Base-by-base conservation (phyloP, 2,888 invertebrate genomes). In the Julus scandinavius region DNA sequence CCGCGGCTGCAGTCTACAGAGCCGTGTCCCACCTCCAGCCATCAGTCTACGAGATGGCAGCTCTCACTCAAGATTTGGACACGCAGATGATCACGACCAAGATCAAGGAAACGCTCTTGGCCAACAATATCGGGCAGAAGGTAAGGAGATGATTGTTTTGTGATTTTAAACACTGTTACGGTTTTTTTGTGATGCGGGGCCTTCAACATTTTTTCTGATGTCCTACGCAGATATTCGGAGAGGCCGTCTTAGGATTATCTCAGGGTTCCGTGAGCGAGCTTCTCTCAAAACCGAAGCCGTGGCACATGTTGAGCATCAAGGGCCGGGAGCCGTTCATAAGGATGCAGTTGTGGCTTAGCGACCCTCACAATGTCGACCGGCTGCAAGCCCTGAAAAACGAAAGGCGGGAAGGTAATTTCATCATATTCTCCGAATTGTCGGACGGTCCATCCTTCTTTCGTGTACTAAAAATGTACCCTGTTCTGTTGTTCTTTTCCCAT, bases 271-370 rank as follows among this genome's bases (percentile, higher is more conserved):
- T 99, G 15, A 98, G 98, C 91, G 99, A 99, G 93, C 94, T 99
- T 89, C 94, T 99, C 9, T 98, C 98, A 89, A 99, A 99, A 92
- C 99, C 99, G 5, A 99, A 99, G 91, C 99, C 99, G 0, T 99
- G 99, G 99, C 98, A 98, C 92, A 98, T 99, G 98, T 94, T 99
- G 88, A 98, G 98, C 92, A 98, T 98, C 92, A 99, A 99, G 92
- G 99, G 99, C 0, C 94, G 99, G 50, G 99, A 99, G 92, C 98
- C 98, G 0, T 98, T 98, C 93, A 97, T 98, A 90, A 94, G 98
- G 87, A 98, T 98, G 98, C 98, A 99, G 92, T 93, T 98, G 90
- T 99, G 99, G 99, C 94, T 99, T 54, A 96, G 97, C 91, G 99
- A 99, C 92, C 96, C 98, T 13, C 96, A 97, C 92, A 99, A 98